Base-by-base conservation (phyloP, 2,888 invertebrate species). In the Acheta domesticus region DNA sequence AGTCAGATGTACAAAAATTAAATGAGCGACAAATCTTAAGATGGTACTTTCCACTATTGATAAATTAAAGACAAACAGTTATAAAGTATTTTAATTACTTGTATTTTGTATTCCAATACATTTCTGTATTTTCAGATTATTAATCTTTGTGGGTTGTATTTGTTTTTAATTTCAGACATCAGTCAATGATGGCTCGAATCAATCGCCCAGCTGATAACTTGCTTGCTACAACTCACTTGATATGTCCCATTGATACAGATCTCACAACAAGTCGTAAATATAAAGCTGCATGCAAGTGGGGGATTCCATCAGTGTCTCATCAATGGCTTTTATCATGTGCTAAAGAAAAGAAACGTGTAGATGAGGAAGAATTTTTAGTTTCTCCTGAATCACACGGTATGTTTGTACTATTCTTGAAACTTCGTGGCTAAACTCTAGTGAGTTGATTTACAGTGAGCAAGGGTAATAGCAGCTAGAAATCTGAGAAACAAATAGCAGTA, bases 271-370 rank as follows among this genome's bases (percentile, higher is more conserved):
- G 86, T n/a, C 93, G 93, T 83, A 98, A 97, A 85, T 94, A 94
- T 85, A 88, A 88, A 74, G 96, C 96, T 0, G 94, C 95, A 0
- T 84, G 93, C 0, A 95, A 94, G 86, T 98, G 97, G 98, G 90
- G 91, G 16, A 87, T 96, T 80, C 96, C 96, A 0, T 94, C 94
- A 1, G 93, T 97, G 0, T 90, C 86, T 0, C 92, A 92, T 14
- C 87, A 91, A 14, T 97, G 97, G 97, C 85, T 97, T 77, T 85
- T 93, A 76, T 89, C 90, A 48, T 96, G 96, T 86, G 92, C 91
- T 19, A 85, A 85, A 75, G 85, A 86, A 0, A 92, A 78, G 3
- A 48, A 76, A 12, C 73, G 73, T 12, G 80, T 78, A 14, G 49
- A 21, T 49, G 93, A 92, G 84, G 85, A 84, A 0, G 85, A 86